Base-by-base conservation (phyloP, 2,888 invertebrate genomes). In the Trachelus iudaicus region DNA sequence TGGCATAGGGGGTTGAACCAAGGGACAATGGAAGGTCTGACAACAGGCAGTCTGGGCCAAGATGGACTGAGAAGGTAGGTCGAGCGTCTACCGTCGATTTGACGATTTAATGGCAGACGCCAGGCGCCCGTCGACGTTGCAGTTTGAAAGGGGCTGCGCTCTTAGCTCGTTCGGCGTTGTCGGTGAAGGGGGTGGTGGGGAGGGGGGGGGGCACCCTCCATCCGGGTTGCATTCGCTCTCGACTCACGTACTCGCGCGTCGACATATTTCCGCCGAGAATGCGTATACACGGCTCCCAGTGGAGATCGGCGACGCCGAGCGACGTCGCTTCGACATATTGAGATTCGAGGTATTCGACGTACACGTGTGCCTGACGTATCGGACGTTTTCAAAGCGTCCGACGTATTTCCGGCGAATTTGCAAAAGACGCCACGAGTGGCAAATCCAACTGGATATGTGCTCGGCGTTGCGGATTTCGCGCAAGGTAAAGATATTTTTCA, bases 81-180 rank as follows among this genome's bases (percentile, higher is more conserved):
- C 56, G 56, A 56, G 56, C 56, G 56, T 56, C 56, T 23, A 56
- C 23, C 56, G 56, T 71, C 71, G 71, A 73, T 69, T 76, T 76
- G 81, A 82, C 80, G 76, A 77, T 83, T 82, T 79, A 80, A 81
- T 82, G 80, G 80, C 82, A 79, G 76, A 79, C 76, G 81, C 79
- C 82, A 80, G 78, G 74, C 75, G 75, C 73, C 73, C 77, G 76
- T 77, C 73, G 82, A 81, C 80, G 79, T 81, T 83, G 81, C 82
- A 82, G 82, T 83, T 81, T 79, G 79, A 77, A 75, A 35, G 77
- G 33, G 33, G 34, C 71, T 71, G 13, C 33, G 34, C 12, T 34
- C 77, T 76, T 37, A 77, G 69, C 73, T 74, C 69, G 35, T 74
- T 71, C 76, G 56, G 34, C 34, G 13, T 3, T 4, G 1, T n/a